Percentiles rank a stretch among this genome's conserved stretches.
Evolutionary conservation across 2,797 vertebrate species (phyloP).

Genomic region (Heterohyrax brucei): DNA sequence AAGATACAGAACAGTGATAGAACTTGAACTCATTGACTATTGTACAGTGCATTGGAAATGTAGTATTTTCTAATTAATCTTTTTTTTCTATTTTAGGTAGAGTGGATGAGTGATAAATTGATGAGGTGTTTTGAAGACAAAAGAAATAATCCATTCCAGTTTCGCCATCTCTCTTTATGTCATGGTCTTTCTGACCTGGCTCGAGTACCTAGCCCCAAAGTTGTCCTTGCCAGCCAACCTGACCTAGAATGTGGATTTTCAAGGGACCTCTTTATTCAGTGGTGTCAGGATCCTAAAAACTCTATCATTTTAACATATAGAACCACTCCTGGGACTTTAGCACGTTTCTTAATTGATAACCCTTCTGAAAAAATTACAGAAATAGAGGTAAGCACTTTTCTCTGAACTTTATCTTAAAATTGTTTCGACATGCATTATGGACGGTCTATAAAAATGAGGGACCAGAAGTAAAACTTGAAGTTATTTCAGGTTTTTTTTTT

Average conservation of each 20-base stretch:
- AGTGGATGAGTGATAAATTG: slow-evolving; percentile 99
- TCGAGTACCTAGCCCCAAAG: slow-evolving; percentile 98
- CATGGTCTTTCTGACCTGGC: slow-evolving; percentile 97
- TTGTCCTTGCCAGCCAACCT: slow-evolving; percentile 98
- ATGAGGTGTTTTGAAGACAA: slow-evolving; percentile 99
- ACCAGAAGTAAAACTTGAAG: slow-evolving; percentile 28
- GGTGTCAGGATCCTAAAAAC: slow-evolving; percentile 98
- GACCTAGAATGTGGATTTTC: slow-evolving; percentile 99
- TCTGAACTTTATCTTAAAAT: slow-evolving; percentile 57
- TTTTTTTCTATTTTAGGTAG: slow-evolving; percentile 92
- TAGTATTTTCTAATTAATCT: slow-evolving; percentile 59
- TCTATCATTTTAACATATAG: slow-evolving; percentile 98
- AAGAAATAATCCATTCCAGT: slow-evolving; percentile 99
- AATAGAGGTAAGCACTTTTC: slow-evolving; percentile 94
- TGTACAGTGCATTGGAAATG: not conserved
- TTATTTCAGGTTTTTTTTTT: not conserved
- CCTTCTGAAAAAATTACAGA: slow-evolving; percentile 97
- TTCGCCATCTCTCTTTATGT: slow-evolving; percentile 97
- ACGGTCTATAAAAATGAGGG: not conserved
- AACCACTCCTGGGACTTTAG: slow-evolving; percentile 98
- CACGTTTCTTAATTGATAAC: slow-evolving; percentile 97
- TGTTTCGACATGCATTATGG: not conserved
- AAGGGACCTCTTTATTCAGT: slow-evolving; percentile 98
- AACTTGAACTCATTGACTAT: not conserved
- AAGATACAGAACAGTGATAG: not conserved